Conservation (phyloP, 2,797 vertebrate genomes). For the Dipus sagitta region DNA sequence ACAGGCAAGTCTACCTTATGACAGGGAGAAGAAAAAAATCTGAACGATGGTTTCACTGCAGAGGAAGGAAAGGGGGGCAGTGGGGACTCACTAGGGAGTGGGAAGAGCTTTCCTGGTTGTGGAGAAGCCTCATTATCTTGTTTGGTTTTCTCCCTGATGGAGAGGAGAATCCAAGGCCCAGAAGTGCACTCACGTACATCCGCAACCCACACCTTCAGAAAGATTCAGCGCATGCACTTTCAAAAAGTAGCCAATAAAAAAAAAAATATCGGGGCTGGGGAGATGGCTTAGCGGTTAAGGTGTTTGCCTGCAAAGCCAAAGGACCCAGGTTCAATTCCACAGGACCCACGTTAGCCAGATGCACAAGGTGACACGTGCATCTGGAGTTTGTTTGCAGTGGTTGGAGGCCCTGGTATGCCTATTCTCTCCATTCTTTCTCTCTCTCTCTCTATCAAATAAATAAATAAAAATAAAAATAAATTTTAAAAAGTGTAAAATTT, state of each 20-base stretch:
- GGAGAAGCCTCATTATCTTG: neutral
- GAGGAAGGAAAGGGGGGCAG: neutral
- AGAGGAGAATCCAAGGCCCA: neutral
- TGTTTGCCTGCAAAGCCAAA: too few relatives aligned
- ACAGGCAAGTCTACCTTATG: conserved; percentile 38
- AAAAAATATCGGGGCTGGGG: too few relatives aligned
- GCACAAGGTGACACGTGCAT: too few relatives aligned
- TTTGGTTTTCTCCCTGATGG: neutral
- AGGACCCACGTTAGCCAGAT: too few relatives aligned
- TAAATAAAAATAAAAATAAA: too few relatives aligned
- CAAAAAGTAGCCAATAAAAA: conserved; percentile 48
- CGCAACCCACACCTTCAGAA: neutral
- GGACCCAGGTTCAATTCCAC: too few relatives aligned
- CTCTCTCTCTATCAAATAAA: too few relatives aligned
- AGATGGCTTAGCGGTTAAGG: too few relatives aligned
- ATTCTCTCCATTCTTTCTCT: too few relatives aligned
- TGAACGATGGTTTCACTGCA: neutral
- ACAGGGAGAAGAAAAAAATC: neutral
- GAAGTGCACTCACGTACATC: neutral
- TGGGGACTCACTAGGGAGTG: neutral
- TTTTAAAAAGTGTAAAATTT: too few relatives aligned
- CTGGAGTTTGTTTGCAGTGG: too few relatives aligned
- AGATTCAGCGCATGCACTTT: neutral
- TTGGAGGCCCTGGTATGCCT: too few relatives aligned
- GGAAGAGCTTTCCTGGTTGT: neutral